Conservation (phyloP, 1,140 invertebrate genomes). For the Kradibia gibbosae region DNA sequence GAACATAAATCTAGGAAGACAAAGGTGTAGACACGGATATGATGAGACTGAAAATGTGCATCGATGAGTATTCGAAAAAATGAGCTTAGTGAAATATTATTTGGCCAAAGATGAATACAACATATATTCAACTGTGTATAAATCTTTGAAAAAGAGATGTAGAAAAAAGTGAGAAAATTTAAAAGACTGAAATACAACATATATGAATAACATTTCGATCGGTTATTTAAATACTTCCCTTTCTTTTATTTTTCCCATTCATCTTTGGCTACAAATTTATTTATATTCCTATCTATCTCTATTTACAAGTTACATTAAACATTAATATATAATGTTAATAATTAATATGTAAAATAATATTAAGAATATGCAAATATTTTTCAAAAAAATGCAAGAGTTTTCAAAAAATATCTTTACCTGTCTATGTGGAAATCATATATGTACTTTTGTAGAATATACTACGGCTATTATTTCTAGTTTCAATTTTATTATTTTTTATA, state of each 20-base stretch:
- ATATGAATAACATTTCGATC: slow-evolving; percentile 27
- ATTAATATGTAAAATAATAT: too few relatives aligned
- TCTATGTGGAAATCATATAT: too few relatives aligned
- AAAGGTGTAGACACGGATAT: not conserved
- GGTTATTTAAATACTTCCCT: slow-evolving; percentile 20
- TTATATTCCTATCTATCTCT: too few relatives aligned
- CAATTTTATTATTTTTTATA: too few relatives aligned
- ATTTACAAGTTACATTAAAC: too few relatives aligned
- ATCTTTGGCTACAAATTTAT: too few relatives aligned
- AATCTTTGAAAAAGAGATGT: not conserved
- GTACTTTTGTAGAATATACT: too few relatives aligned
- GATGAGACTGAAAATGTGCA: not conserved
- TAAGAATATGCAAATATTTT: too few relatives aligned
- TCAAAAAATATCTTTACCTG: too few relatives aligned
- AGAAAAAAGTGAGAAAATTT: not conserved
- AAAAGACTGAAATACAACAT: not conserved
- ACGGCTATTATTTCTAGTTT: too few relatives aligned
- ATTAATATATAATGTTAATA: too few relatives aligned
- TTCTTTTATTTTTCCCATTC: not conserved
- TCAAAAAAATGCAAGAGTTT: too few relatives aligned
- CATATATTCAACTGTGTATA: not conserved
- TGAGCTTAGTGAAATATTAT: slow-evolving; percentile 5
- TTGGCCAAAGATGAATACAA: not conserved
- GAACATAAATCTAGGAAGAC: not conserved
- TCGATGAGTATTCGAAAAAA: not conserved